Evolutionary conservation across 1,140 invertebrate genomes (phyloP), one percentile per base, ranked within the genome.

Genomic region (Drosophila truncata): DNA sequence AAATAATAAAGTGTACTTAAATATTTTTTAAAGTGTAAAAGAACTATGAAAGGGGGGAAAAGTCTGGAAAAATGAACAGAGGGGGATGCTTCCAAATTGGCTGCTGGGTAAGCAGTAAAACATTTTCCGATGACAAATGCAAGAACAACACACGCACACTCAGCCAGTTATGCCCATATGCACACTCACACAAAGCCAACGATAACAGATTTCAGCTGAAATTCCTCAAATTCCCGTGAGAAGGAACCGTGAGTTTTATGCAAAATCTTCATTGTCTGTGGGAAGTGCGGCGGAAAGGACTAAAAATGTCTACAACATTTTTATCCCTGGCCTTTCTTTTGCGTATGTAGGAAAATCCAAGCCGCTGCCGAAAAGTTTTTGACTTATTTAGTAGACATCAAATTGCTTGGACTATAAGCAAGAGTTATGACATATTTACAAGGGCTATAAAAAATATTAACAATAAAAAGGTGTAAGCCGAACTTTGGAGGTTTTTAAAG

Each of bases 71-170:
- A 39, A n/a, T 23, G 31, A 10, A 23, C 20, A 5, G 13, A 6
- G 52, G 41, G 31, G 16, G 20, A n/a, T 61, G 37, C 61, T 57
- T 33, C 61, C 77, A 83, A 83, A 84, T 83, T 83, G 81, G 81
- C 81, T 80, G 71, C 63, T 73, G 74, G 50, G 67, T 82, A 74
- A 64, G 80, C 80, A 82, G 70, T 54, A 77, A 70, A 80, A 84
- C 66, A 80, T 84, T 85, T 79, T 80, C 50, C 81, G 77, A 84
- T 84, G 81, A 84, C 81, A 84, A 84, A 80, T 76, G 81, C 72
- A 84, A 77, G 66, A 84, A 77, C 77, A 80, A 77, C 77, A 78
- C 44, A 35, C 52, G 25, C 35, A 58, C 39, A 47, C 47, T 31
- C 31, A 52, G 33, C 44, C 23, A 70, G 50, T 54, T 54, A 35